Evolutionary conservation across 2,888 invertebrate species (phyloP).

Genomic region (Microplitis manilae): DNA sequence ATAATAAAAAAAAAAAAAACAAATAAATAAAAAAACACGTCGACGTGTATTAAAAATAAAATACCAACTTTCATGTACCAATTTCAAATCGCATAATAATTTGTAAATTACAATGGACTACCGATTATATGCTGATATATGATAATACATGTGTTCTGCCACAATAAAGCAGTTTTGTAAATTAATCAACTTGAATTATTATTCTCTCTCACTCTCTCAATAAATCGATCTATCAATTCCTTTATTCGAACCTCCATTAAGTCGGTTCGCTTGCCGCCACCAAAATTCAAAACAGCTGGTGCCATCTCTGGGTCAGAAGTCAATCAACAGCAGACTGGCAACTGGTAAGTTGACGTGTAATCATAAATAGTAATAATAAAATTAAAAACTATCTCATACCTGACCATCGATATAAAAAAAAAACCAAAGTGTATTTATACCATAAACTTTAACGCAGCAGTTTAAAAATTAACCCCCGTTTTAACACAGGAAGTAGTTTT

Average conservation of each 20-base stretch:
- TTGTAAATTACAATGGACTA: constrained; percentile 68
- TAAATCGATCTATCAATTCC: not conserved
- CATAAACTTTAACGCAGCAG: not conserved
- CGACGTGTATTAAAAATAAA: constrained; percentile 34
- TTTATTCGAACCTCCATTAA: too few species aligned
- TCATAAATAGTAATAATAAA: too few species aligned
- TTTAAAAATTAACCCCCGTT: not conserved
- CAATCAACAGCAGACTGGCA: too few species aligned
- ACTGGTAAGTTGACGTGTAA: too few species aligned
- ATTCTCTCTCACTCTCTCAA: not conserved
- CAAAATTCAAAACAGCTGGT: too few species aligned
- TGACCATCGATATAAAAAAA: too few species aligned
- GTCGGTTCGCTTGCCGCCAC: too few species aligned
- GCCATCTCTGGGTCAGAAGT: too few species aligned
- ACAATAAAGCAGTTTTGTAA: constrained; percentile 71
- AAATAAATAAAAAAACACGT: constrained; percentile 40
- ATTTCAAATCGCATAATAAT: constrained; percentile 66
- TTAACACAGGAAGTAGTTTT: not conserved
- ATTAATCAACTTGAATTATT: constrained; percentile 49
- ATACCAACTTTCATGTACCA: constrained; percentile 59
- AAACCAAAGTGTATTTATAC: not conserved
- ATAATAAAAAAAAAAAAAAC: constrained; percentile 31
- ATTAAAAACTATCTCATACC: too few species aligned
- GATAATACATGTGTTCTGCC: constrained; percentile 70
- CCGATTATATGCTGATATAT: constrained; percentile 69